phyloP scores from a whole-genome alignment of 1,140 invertebrate species.

The Leptinotarsa defecta region DNA sequence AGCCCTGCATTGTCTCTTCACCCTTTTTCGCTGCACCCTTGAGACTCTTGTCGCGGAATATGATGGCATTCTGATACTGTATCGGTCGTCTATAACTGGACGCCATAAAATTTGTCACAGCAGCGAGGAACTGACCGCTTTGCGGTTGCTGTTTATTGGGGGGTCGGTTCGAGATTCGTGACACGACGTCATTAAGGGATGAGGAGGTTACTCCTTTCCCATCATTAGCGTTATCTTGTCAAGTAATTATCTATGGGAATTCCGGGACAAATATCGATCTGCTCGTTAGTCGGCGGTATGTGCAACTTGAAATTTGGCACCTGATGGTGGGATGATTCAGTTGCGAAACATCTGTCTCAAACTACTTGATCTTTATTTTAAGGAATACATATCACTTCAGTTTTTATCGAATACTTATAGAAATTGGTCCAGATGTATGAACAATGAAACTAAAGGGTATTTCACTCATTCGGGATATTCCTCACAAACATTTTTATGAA shows the following conservation, averaged over 20 bases:
- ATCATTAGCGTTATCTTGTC: slow-evolving; percentile 2
- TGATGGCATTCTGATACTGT: slow-evolving; percentile 1
- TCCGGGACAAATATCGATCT: background rate
- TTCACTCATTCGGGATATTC: too few relatives aligned
- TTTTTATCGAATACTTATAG: too few relatives aligned
- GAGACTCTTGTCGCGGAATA: background rate
- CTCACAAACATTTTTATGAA: too few relatives aligned
- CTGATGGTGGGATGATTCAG: too few relatives aligned
- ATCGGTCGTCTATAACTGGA: slow-evolving; percentile 22
- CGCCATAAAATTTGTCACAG: slow-evolving; percentile 39
- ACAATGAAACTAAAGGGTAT: too few relatives aligned
- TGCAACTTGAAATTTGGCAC: background rate
- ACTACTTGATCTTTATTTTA: too few relatives aligned
- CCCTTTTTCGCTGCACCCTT: background rate
- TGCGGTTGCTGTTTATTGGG: slow-evolving; percentile 2
- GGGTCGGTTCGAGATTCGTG: background rate
- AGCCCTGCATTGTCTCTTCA: background rate
- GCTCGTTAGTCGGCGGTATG: background rate
- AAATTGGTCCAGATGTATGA: too few relatives aligned
- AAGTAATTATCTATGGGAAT: background rate
- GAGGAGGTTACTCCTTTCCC: slow-evolving; percentile 1
- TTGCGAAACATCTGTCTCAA: too few relatives aligned
- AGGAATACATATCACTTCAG: too few relatives aligned
- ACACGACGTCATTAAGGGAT: background rate
- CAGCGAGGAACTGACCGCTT: background rate